Evolutionary conservation across 2,113 vertebrate species (phyloP).

Genomic region (Microtus pennsylvanicus): DNA sequence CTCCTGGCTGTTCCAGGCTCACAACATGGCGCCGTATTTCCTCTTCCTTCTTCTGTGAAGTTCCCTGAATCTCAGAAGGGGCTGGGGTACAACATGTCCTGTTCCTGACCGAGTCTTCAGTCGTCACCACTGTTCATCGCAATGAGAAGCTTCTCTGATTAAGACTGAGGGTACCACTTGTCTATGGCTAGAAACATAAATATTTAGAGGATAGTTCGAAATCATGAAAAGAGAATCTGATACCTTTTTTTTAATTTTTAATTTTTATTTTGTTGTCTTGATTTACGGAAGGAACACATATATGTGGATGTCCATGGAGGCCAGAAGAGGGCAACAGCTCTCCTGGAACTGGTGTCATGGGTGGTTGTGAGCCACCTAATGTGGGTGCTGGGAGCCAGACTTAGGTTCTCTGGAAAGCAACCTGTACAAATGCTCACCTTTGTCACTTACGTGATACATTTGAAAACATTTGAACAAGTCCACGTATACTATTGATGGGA

Average conservation of each 20-base stretch:
- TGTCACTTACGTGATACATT: not conserved
- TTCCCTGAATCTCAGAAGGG: not conserved
- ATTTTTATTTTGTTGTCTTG: not conserved
- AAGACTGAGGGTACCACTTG: not conserved
- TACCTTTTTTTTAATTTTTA: not conserved
- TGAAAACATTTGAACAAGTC: slow-evolving; percentile 1
- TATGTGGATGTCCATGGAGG: too few relatives aligned
- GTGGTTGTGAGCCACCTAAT: not conserved
- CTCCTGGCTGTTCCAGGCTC: too few relatives aligned
- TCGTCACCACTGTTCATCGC: not conserved
- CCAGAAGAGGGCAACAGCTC: not conserved
- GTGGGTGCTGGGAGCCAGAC: not conserved
- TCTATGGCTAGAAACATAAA: not conserved
- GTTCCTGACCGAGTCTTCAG: not conserved
- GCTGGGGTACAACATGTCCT: not conserved
- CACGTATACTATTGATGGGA: not conserved
- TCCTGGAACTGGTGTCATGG: too few relatives aligned
- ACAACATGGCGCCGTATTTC: too few relatives aligned
- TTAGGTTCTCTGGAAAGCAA: not conserved
- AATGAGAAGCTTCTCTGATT: not conserved
- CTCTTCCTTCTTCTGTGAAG: not conserved
- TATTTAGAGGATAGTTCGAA: not conserved
- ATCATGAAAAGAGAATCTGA: not conserved
- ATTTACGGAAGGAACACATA: not conserved
- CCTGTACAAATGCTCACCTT: not conserved